phyloP scores from a whole-genome alignment of 1,140 invertebrate genomes.

The Ceratitis capitata region DNA sequence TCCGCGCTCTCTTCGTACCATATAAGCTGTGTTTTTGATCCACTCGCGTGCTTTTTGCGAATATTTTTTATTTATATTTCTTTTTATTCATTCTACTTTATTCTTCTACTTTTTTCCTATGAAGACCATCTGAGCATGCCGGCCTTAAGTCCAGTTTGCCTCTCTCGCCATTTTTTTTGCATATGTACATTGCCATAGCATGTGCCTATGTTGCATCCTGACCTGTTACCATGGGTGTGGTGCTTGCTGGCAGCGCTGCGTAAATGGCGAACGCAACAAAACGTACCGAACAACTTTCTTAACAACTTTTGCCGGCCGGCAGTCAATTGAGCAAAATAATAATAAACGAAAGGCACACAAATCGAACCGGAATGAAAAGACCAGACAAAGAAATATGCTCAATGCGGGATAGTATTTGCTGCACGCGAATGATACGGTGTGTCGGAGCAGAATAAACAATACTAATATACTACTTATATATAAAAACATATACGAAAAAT shows the following conservation, averaged over 20 bases:
- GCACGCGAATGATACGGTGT: not conserved
- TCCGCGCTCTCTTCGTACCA: not conserved
- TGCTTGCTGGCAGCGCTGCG: not conserved
- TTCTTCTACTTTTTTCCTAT: not conserved
- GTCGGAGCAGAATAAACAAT: not conserved
- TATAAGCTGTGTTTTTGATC: too few species aligned
- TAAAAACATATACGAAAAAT: not conserved
- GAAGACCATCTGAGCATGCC: not conserved
- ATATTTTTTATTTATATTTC: not conserved
- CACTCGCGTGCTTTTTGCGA: not conserved
- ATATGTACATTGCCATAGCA: not conserved
- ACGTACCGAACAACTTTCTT: slow-evolving; percentile 29
- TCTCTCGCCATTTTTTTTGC: not conserved
- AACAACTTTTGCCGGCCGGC: slow-evolving; percentile 43
- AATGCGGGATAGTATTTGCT: not conserved
- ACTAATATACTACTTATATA: not conserved
- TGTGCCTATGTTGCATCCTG: not conserved
- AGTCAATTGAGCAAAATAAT: not conserved
- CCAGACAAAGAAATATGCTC: not conserved
- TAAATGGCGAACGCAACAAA: not conserved
- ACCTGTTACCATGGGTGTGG: slow-evolving; percentile 22
- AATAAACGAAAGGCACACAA: not conserved
- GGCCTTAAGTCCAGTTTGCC: not conserved
- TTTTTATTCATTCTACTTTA: not conserved
- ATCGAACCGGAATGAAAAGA: not conserved